phyloP scores from a whole-genome alignment of 1,140 invertebrate genomes.

The Lasioglossum albipes region DNA sequence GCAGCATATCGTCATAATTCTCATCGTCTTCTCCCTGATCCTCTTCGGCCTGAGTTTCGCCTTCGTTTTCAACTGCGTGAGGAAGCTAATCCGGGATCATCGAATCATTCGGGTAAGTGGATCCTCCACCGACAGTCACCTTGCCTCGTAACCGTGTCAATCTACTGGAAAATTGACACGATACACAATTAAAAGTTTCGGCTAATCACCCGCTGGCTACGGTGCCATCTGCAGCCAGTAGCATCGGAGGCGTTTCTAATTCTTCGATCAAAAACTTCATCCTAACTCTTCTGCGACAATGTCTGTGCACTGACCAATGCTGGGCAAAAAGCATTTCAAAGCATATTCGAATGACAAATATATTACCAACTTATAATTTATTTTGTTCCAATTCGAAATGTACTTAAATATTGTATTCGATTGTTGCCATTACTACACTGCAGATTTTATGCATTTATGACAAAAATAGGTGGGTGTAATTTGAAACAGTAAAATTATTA shows the following conservation, averaged over 20 bases:
- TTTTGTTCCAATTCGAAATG: no score
- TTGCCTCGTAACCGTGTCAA: neutral
- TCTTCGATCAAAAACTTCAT: slow-evolving; percentile 31
- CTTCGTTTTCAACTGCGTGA: slow-evolving; percentile 91
- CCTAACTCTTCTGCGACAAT: slow-evolving; percentile 42
- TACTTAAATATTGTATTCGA: no score
- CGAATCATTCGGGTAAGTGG: slow-evolving; percentile 88
- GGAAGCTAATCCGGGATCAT: slow-evolving; percentile 91
- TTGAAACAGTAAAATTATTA: no score
- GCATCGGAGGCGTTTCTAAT: slow-evolving; percentile 8
- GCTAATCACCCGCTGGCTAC: slow-evolving; percentile 1
- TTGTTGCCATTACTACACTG: no score
- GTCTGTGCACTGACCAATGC: no score
- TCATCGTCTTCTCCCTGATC: slow-evolving; percentile 93
- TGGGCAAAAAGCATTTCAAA: no score
- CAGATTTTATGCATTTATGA: no score
- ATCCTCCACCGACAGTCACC: neutral
- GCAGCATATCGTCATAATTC: slow-evolving; percentile 92
- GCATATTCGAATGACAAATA: no score
- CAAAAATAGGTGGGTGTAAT: no score
- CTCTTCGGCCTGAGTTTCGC: slow-evolving; percentile 92
- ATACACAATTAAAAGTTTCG: slow-evolving; percentile 5
- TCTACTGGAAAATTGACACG: neutral
- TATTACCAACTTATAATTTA: no score
- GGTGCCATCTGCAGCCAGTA: neutral